These are phyloP conservation scores for Tricholauxania praeusta DNA, from an alignment of 2,888 invertebrate genomes.

Conservation along the genomic window DNA sequence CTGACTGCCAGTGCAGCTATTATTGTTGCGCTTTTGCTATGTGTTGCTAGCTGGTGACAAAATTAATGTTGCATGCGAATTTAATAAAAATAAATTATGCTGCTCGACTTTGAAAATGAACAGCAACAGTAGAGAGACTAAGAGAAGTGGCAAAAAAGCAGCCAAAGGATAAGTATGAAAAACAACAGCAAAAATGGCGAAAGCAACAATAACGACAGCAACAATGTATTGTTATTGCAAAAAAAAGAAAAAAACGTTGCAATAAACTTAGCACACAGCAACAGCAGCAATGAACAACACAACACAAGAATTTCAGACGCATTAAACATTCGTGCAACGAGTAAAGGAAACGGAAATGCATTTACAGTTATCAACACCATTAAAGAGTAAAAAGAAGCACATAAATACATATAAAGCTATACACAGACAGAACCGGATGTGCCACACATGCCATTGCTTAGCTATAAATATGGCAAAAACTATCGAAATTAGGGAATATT, in stretches of 20 bases:
- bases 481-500: conserved; percentile 1
- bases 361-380: conserved; percentile 38
- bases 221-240: conserved; percentile 1
- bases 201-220: not conserved
- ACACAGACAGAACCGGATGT: conserved; percentile 19
- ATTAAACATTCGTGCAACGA: conserved; percentile 25
- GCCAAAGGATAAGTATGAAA: conserved; percentile 13
- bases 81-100: conserved; percentile 63
- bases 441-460: conserved; percentile 22
- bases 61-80: conserved; percentile 63
- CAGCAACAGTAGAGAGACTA: conserved; percentile 17
- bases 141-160: not conserved
- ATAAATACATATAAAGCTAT: not conserved
- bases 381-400: not conserved
- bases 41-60: no score
- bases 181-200: not conserved
- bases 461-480: conserved; percentile 25
- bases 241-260: conserved; percentile 2
- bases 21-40: not conserved
- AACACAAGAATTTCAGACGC: conserved; percentile 1
- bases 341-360: conserved; percentile 31
- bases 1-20: not conserved
- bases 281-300: no score
- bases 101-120: not conserved
- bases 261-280: conserved; percentile 9